These are phyloP conservation scores for Eclectus roratus DNA, from an alignment of 2,113 vertebrate species.

Conservation along the genomic window DNA sequence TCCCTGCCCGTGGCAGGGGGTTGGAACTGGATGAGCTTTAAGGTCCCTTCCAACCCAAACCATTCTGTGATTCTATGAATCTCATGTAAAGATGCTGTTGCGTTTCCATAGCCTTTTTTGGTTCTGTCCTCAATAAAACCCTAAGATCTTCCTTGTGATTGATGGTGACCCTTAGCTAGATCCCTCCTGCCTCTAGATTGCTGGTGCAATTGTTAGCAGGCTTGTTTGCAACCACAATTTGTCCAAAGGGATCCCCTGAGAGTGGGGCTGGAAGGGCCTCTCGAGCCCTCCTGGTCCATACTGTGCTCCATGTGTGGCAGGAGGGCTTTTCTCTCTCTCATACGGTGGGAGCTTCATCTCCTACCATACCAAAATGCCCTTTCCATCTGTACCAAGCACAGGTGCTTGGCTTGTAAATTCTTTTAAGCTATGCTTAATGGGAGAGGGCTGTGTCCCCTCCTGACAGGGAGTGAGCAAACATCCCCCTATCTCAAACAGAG, in stretches of 20 bases:
- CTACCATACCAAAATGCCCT: not conserved
- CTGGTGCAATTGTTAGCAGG: not conserved
- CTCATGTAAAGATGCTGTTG: not conserved
- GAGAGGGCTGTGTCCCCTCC: not conserved
- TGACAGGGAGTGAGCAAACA: fast-evolving
- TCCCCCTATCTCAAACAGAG: too few species aligned
- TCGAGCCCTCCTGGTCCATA: not conserved
- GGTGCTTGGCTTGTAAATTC: not conserved
- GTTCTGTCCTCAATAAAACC: not conserved
- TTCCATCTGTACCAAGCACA: not conserved
- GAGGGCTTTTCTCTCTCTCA: not conserved
- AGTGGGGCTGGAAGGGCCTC: not conserved
- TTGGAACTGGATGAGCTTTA: not conserved
- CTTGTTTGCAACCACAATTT: not conserved
- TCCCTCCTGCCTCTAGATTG: not conserved
- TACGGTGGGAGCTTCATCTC: not conserved
- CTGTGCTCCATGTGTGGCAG: not conserved
- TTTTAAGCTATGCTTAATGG: not conserved
- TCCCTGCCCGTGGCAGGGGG: not conserved
- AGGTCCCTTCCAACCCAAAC: not conserved
- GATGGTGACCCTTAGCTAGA: not conserved
- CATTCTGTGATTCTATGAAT: not conserved
- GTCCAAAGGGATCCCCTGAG: not conserved
- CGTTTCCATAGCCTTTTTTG: not conserved
- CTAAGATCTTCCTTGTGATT: not conserved